Evolutionary conservation across 2,888 invertebrate genomes (phyloP).

Genomic region (Deilephila porcellus): DNA sequence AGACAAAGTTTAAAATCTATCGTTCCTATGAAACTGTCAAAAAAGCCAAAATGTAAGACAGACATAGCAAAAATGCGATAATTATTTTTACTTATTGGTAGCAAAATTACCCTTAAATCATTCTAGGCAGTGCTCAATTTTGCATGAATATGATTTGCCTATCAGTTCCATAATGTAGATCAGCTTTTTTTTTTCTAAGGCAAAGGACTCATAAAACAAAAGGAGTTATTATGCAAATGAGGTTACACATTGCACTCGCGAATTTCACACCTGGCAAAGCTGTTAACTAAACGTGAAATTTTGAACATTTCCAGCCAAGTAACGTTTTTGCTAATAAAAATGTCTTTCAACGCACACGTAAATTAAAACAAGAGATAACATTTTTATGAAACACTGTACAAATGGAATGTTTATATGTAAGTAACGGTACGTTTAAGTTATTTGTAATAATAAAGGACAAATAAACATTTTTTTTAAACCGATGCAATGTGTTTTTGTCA

Average conservation of each 20-base stretch:
- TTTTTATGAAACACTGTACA: conserved; percentile 25
- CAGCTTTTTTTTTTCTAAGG: not conserved
- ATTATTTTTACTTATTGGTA: too few relatives aligned
- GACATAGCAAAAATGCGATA: too few relatives aligned
- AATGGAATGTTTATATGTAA: conserved; percentile 43
- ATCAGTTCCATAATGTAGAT: not conserved
- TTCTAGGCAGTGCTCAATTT: too few relatives aligned
- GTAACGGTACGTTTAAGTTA: conserved; percentile 70
- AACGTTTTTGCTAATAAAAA: conserved; percentile 23
- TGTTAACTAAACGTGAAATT: conserved; percentile 12
- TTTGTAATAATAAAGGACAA: conserved; percentile 68
- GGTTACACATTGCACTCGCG: conserved; percentile 15
- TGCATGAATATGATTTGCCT: too few relatives aligned
- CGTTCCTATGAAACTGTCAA: too few relatives aligned
- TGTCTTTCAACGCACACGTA: not conserved
- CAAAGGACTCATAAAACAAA: not conserved
- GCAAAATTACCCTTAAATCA: too few relatives aligned
- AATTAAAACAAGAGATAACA: conserved; percentile 17
- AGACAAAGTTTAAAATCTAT: too few relatives aligned
- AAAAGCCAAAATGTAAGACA: too few relatives aligned
- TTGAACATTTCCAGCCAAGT: conserved; percentile 8
- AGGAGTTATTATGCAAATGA: conserved; percentile 1
- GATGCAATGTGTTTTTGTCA: conserved; percentile 6
- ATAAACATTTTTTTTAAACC: conserved; percentile 71
- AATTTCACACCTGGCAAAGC: conserved; percentile 17